Percentiles rank a stretch among this genome's conserved stretches.
Evolutionary conservation across 2,797 vertebrate genomes (phyloP).

Genomic region (Meda fulgida): DNA sequence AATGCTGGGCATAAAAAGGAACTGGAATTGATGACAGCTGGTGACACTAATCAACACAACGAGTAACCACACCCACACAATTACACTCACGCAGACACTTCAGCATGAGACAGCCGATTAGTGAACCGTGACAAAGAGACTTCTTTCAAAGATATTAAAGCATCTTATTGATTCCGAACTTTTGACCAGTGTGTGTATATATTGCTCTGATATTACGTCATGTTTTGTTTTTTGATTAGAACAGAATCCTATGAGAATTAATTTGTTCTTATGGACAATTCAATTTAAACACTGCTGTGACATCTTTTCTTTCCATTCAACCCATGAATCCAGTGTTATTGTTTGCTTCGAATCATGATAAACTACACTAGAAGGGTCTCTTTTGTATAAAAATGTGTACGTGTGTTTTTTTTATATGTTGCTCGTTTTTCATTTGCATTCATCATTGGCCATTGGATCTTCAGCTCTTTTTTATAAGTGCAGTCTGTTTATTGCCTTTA

Average conservation of each 20-base stretch:
- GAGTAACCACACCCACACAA: too few species aligned
- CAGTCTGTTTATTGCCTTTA: slow-evolving; percentile 22
- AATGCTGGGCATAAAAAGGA: too few species aligned
- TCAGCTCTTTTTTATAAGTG: not conserved
- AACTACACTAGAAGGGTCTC: not conserved
- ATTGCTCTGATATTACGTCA: not conserved
- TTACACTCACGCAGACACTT: too few species aligned
- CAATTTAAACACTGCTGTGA: not conserved
- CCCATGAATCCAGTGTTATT: not conserved
- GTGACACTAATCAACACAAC: too few species aligned
- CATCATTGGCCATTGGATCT: not conserved
- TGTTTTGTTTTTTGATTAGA: not conserved
- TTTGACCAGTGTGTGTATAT: not conserved
- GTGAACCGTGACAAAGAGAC: too few species aligned
- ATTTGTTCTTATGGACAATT: not conserved
- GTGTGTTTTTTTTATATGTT: not conserved
- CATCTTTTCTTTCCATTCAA: not conserved
- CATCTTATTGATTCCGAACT: not conserved
- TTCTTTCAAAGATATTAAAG: not conserved
- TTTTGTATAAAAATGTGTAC: not conserved
- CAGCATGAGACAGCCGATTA: too few species aligned
- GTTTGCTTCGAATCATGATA: not conserved
- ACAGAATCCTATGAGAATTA: not conserved
- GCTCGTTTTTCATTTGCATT: not conserved
- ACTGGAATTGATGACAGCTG: too few species aligned